Conservation (phyloP, 2,888 invertebrate species). For the Oscheius sp. region DNA sequence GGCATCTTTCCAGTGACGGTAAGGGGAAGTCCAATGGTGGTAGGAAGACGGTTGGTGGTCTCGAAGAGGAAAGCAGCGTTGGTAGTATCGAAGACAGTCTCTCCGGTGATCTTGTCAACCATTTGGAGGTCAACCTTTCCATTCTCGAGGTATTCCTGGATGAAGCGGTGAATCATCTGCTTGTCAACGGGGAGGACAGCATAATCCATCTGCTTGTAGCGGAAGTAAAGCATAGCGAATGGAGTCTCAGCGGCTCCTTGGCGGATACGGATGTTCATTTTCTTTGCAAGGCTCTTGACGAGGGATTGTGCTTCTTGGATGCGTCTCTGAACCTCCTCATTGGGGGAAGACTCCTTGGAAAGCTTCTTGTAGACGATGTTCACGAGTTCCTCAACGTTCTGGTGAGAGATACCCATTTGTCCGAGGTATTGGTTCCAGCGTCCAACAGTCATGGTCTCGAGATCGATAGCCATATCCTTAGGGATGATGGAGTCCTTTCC, state of each 20-base stretch:
- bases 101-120: conserved; percentile 31
- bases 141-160: conserved; percentile 40
- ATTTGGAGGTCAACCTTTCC: conserved; percentile 33
- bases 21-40: conserved; percentile 59
- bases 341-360: conserved; percentile 2
- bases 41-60: conserved; percentile 45
- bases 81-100: conserved; percentile 36
- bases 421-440: conserved; percentile 54
- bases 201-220: conserved; percentile 58
- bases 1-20: conserved; percentile 41
- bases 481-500: conserved; percentile 51
- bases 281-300: conserved; percentile 48
- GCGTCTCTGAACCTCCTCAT: conserved; percentile 27
- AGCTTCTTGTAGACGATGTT: conserved; percentile 38
- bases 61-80: conserved; percentile 45
- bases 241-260: conserved; percentile 29
- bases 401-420: conserved; percentile 53
- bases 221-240: conserved; percentile 49
- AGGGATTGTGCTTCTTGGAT: conserved; percentile 36
- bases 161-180: conserved; percentile 34
- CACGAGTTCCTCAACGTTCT: conserved; percentile 48
- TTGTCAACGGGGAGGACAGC: conserved; percentile 52
- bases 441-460: conserved; percentile 49
- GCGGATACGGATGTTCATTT: conserved; percentile 49
- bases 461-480: conserved; percentile 36